Evolutionary conservation across 2,888 invertebrate species (phyloP).

Genomic region (Caenorhabditis uteleia): DNA sequence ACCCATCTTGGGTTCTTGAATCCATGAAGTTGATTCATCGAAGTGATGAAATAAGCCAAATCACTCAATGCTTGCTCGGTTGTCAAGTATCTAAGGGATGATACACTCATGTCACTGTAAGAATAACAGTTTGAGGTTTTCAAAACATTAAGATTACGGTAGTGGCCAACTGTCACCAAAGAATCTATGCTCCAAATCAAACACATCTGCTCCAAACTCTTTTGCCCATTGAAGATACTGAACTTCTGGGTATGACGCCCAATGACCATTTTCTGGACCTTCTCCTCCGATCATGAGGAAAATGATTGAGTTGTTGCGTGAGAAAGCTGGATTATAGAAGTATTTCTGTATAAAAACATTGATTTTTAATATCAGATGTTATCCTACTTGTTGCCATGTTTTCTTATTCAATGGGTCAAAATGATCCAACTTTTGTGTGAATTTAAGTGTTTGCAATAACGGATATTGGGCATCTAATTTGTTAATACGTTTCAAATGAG

Average conservation of each 20-base stretch:
- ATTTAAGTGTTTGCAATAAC: slow-evolving; percentile 30
- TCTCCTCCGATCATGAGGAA: slow-evolving; percentile 63
- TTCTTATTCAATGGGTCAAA: slow-evolving; percentile 50
- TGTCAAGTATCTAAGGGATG: slow-evolving; percentile 39
- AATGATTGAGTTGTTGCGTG: slow-evolving; percentile 42
- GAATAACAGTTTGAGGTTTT: not conserved
- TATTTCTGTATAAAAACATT: slow-evolving; percentile 40
- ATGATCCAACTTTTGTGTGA: slow-evolving; percentile 60
- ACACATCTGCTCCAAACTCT: slow-evolving; percentile 49
- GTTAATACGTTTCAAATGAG: not conserved
- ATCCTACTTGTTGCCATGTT: slow-evolving; percentile 49
- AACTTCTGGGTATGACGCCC: slow-evolving; percentile 41
- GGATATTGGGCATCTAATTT: slow-evolving; percentile 20
- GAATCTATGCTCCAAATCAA: slow-evolving; percentile 55
- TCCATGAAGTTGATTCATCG: slow-evolving; percentile 46
- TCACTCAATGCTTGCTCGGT: slow-evolving; percentile 54
- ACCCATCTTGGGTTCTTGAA: slow-evolving; percentile 62
- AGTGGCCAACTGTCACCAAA: slow-evolving; percentile 53
- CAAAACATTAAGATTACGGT: slow-evolving; percentile 10
- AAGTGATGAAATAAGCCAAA: slow-evolving; percentile 50
- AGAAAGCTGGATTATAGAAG: slow-evolving; percentile 52
- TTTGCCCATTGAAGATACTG: slow-evolving; percentile 52
- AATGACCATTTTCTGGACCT: slow-evolving; percentile 47
- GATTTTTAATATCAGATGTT: not conserved
- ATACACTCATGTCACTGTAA: slow-evolving; percentile 48